Evolutionary conservation across 2,888 invertebrate genomes (phyloP), one percentile per base, ranked within the genome.

Genomic region (Amaurobius ferox): DNA sequence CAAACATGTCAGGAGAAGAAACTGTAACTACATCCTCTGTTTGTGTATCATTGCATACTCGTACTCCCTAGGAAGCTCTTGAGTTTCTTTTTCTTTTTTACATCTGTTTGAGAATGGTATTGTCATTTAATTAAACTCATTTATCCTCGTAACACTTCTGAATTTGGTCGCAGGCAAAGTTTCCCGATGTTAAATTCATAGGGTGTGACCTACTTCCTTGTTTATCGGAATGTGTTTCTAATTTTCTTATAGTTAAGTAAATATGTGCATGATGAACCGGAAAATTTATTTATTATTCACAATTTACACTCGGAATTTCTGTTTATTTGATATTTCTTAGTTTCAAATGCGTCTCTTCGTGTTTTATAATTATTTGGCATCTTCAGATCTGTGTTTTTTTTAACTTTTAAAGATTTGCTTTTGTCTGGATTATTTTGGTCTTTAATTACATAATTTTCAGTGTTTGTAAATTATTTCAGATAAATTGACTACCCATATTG

Each of bases 11-110:
- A 7, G n/a, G 28, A 32, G 30, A 66, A 71, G 29, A 7, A 11
- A 80, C 80, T 80, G 68, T 68, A 48, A 68, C 80, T 80, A 39
- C 74, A 19, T 9, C 80, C 66, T 62, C 55, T 80, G 48, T 80
- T 80, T 80, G 80, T 80, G 39, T 74, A 40, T 80, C 68, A 48
- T 61, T 67, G 66, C 68, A 35, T 67, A 67, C 80, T 80, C 55
- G 39, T 80, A 62, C 68, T 66, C 32, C 19, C 16, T 11, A 64
- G 23, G 72, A 64, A 28, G 32, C 30, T 29, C 40, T 66, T 74
- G 35, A 13, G 44, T 74, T 67, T 62, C 55, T 80, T 66, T 67
- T 78, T 40, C 9, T 79, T 80, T 39, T 73, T 26, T 30, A 23
- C 39, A 39, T 48, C 61, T 66, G 11, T 67, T 68, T 35, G 73